Base-by-base conservation (phyloP, 2,888 invertebrate species). In the Deilephila elpenor region DNA sequence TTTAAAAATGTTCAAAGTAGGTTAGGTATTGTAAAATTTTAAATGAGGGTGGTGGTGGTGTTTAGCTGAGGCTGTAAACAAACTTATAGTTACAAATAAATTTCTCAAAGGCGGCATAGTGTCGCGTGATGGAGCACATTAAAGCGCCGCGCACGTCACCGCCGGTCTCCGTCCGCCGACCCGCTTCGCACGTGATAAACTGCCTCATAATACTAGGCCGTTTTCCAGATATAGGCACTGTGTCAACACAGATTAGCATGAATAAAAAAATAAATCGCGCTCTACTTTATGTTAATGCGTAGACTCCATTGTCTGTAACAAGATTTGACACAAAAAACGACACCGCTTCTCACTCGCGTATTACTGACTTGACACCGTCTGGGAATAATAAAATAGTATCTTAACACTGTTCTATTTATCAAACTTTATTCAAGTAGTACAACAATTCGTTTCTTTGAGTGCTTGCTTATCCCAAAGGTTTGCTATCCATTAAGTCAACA, bases 71-170 rank as follows among this genome's bases (percentile, higher is more conserved):
- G 75, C 74, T 74, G 77, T 79, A 82, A 79, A 78, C 76, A 77
- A 83, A 78, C 74, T 79, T 80, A 79, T 79, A 78, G 82, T 76
- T 75, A 77, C 83, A 79, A 80, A 85, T 86, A 87, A 87, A 88
- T 87, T 86, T 85, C 79, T 86, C 83, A 82, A 88, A 88, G 86
- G 86, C 80, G 87, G 88, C 88, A 86, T 84, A 79, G 83, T 84
- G 86, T 92, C 86, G 92, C 93, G 92, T 93, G 93, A 86, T 89
- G 84, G 76, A 82, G 83, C 79, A 85, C 91, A 92, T 91, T 92
- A 92, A 80, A 85, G 88, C 83, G 82, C 80, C 84, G 84, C 82
- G 88, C 89, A 88, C 88, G 91, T 89, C 88, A 90, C 84, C 83
- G 83, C 75, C 81, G 77, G 76, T 82, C 84, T 85, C 84, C 86